A percentile compares a stretch with the other conserved stretches of the same genome.
phyloP scores from a whole-genome alignment of 2,113 vertebrate species.

The Stictonetta naevosa region DNA sequence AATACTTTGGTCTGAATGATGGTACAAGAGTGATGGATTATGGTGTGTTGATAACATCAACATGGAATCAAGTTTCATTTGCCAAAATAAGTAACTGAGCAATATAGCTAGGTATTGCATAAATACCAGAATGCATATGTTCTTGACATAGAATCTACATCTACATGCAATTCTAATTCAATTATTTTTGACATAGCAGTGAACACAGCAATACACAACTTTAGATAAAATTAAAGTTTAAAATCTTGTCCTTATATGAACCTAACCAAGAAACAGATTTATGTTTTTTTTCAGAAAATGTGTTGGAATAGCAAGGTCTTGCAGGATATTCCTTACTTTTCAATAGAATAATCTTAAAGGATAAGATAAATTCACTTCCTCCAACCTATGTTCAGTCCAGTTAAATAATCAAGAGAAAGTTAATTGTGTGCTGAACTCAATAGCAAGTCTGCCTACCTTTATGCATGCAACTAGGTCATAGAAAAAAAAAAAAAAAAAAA shows the following conservation, averaged over 20 bases:
- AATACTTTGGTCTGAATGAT: neutral
- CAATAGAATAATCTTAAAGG: conserved; percentile 6
- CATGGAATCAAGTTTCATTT: neutral
- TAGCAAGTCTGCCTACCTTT: neutral
- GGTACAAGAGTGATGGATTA: neutral
- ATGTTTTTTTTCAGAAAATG: conserved; percentile 37
- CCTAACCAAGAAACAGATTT: neutral
- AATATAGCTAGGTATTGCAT: neutral
- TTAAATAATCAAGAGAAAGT: conserved; percentile 4
- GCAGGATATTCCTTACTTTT: conserved; percentile 12
- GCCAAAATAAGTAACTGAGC: neutral
- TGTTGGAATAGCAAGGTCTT: neutral
- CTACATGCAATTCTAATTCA: neutral
- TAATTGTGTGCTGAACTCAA: neutral
- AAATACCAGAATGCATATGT: neutral
- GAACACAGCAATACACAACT: neutral
- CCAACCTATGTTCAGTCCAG: neutral
- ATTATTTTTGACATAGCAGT: neutral
- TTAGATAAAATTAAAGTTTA: neutral
- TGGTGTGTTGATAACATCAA: rapidly evolving
- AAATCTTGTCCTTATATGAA: conserved; percentile 22
- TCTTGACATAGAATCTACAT: no score
- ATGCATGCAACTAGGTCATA: neutral
- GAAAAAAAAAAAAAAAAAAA: neutral
- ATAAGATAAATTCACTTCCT: conserved; percentile 14